Evolutionary conservation across 2,888 invertebrate species (phyloP).

Genomic region (Tenthredo amoena): DNA sequence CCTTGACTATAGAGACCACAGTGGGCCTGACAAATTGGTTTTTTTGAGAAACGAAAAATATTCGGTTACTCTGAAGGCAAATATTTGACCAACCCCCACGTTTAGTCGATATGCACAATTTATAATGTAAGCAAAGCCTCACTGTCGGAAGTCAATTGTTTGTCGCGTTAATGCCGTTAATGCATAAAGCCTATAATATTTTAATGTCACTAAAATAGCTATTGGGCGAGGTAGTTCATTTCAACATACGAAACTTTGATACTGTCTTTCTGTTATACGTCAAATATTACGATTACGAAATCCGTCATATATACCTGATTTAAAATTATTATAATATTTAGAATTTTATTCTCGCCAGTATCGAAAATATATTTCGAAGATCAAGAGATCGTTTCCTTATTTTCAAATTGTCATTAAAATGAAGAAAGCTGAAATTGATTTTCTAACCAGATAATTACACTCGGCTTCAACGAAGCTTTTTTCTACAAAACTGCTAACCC

Average conservation of each 20-base stretch:
- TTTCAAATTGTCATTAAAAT: background rate
- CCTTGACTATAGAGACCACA: background rate
- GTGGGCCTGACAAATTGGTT: slow-evolving; percentile 70
- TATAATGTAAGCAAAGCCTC: slow-evolving; percentile 61
- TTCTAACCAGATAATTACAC: background rate
- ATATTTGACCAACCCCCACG: slow-evolving; percentile 59
- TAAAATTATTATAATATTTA: background rate
- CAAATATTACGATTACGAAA: background rate
- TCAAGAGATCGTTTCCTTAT: background rate
- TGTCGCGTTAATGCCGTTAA: slow-evolving; percentile 62
- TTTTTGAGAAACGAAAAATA: slow-evolving; percentile 60
- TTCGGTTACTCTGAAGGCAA: slow-evolving; percentile 66
- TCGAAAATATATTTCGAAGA: background rate
- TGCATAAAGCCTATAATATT: slow-evolving; percentile 62
- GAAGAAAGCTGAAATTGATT: background rate
- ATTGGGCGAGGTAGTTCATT: background rate
- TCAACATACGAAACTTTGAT: background rate
- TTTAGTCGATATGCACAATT: slow-evolving; percentile 64
- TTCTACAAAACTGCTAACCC: background rate
- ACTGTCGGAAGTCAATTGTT: slow-evolving; percentile 54
- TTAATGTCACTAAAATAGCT: slow-evolving; percentile 57
- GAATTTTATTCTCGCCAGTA: background rate
- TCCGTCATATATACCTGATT: background rate
- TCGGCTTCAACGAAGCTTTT: background rate
- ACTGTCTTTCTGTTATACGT: background rate